Conservation (phyloP, 2,797 vertebrate genomes). For the Chaunax sp. region DNA sequence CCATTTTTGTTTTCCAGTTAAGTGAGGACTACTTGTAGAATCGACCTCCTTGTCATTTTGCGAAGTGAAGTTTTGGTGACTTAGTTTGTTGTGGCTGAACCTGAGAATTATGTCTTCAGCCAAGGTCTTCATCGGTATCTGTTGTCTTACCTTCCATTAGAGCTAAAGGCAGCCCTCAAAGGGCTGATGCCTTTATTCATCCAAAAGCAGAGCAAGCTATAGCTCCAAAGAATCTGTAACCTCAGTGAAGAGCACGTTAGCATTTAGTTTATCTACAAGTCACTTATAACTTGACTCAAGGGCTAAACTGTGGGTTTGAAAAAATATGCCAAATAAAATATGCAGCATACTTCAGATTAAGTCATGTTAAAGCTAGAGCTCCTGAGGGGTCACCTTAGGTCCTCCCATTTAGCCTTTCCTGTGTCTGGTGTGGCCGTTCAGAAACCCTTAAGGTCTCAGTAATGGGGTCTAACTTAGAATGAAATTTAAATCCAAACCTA, state of each 20-base stretch:
- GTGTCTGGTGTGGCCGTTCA: constrained; percentile 42
- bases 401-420: constrained; percentile 33
- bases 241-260: not conserved
- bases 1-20: constrained; percentile 25
- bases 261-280: constrained; percentile 3
- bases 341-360: not conserved
- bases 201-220: constrained; percentile 29
- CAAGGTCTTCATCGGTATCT: constrained; percentile 63
- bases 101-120: constrained; percentile 56
- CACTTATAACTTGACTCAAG: not conserved
- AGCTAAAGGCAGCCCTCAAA: constrained; percentile 46
- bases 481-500: constrained; percentile 56
- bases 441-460: constrained; percentile 47
- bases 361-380: constrained; percentile 34
- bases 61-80: constrained; percentile 32
- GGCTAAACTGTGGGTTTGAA: not conserved
- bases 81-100: constrained; percentile 67
- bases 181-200: constrained; percentile 47
- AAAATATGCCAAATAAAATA: constrained; percentile 19
- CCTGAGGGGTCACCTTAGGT: constrained; percentile 24
- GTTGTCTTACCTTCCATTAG: constrained; percentile 46
- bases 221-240: constrained; percentile 14
- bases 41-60: constrained; percentile 1
- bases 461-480: constrained; percentile 17
- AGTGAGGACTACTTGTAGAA: constrained; percentile 5